These are phyloP conservation scores for Spodoptera litura DNA, from an alignment of 1,140 invertebrate genomes.

Conservation along the genomic window DNA sequence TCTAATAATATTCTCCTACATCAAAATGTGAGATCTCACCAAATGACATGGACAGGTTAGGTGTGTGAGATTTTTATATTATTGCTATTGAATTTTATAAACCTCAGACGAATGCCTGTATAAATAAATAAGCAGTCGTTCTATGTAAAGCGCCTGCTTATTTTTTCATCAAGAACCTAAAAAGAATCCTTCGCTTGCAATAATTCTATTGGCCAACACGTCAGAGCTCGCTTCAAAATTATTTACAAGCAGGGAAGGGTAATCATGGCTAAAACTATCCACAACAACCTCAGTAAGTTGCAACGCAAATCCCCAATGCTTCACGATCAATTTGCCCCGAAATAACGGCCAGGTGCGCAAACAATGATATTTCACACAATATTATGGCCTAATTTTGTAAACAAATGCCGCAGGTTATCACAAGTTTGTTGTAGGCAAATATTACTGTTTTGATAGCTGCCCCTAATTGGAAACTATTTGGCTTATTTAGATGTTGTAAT, in stretches of 20 bases:
- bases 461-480: constrained; percentile 12
- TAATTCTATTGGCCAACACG: too few relatives aligned
- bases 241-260: neutral
- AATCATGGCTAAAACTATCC: constrained; percentile 1
- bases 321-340: constrained; percentile 19
- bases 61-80: too few relatives aligned
- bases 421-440: constrained; percentile 16
- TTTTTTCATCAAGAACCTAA: too few relatives aligned
- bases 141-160: too few relatives aligned
- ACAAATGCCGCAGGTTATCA: constrained; percentile 20
- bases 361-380: constrained; percentile 39
- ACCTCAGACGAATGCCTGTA: too few relatives aligned
- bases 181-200: too few relatives aligned
- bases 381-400: constrained; percentile 33
- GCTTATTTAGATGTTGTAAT: constrained; percentile 19
- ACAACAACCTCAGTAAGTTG: constrained; percentile 7
- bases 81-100: too few relatives aligned
- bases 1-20: too few relatives aligned
- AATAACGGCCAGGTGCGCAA: constrained; percentile 25
- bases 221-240: neutral
- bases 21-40: too few relatives aligned
- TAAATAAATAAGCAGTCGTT: too few relatives aligned
- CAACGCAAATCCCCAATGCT: constrained; percentile 28
- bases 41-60: too few relatives aligned
- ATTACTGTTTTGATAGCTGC: constrained; percentile 22